Evolutionary conservation across 2,797 vertebrate species (phyloP).

Genomic region (Discoglossus pictus): DNA sequence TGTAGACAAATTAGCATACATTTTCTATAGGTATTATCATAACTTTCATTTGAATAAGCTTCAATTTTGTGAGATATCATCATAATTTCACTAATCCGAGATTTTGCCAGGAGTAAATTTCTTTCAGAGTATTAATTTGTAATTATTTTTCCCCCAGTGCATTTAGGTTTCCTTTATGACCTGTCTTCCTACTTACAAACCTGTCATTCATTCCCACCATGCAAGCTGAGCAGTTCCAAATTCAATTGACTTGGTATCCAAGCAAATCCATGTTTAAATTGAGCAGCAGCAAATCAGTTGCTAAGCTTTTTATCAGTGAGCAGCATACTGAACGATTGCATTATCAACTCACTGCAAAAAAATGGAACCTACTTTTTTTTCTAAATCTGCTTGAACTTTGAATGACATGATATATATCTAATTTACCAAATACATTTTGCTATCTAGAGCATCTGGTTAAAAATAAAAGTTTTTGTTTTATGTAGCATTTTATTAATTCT

Average conservation of each 20-base stretch:
- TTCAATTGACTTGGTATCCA: constrained; percentile 43
- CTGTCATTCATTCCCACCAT: constrained; percentile 30
- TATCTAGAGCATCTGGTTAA: constrained; percentile 14
- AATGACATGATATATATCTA: constrained; percentile 15
- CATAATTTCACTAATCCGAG: too few species aligned
- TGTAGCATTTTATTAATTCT: constrained; percentile 12
- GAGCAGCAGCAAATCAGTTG: constrained; percentile 39
- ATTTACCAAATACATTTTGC: constrained; percentile 16
- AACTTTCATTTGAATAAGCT: too few species aligned
- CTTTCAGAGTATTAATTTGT: constrained; percentile 11
- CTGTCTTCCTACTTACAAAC: constrained; percentile 17
- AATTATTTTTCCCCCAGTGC: constrained; percentile 2
- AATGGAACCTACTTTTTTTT: constrained; percentile 3
- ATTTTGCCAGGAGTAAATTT: neutral
- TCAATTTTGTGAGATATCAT: too few species aligned
- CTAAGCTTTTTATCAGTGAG: constrained; percentile 43
- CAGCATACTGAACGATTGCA: constrained; percentile 25
- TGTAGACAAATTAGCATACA: too few species aligned
- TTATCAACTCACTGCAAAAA: constrained; percentile 29
- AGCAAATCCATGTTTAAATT: constrained; percentile 47
- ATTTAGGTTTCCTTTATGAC: constrained; percentile 15
- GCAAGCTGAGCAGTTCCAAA: constrained; percentile 27
- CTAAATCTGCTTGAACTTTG: constrained; percentile 18
- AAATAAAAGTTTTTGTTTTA: constrained; percentile 4
- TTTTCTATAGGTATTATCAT: too few species aligned